Evolutionary conservation across 2,113 vertebrate genomes (phyloP).

Genomic region (Brevimyrus niger): DNA sequence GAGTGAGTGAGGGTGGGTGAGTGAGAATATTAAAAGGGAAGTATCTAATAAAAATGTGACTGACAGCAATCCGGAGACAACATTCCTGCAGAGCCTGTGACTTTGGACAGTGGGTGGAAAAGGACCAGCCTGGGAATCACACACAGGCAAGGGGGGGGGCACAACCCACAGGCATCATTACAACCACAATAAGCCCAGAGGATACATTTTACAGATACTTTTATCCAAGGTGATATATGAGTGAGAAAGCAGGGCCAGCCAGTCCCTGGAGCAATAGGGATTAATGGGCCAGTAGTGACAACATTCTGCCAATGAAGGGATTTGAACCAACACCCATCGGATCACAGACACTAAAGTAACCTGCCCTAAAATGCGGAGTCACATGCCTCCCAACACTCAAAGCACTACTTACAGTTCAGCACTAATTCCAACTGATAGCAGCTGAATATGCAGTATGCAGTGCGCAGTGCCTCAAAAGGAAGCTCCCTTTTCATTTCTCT

Average conservation of each 20-base stretch:
- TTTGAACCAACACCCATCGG: neutral
- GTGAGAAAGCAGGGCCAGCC: neutral
- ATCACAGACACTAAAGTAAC: neutral
- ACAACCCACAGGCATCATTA: neutral
- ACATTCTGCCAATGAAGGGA: neutral
- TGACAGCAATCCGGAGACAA: neutral
- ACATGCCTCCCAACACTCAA: neutral
- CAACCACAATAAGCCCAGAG: neutral
- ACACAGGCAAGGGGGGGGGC: neutral
- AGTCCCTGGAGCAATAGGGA: neutral
- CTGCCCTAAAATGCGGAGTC: neutral
- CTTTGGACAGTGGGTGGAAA: neutral
- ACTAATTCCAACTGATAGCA: neutral
- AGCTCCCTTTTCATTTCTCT: neutral
- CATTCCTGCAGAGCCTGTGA: neutral
- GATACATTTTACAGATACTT: neutral
- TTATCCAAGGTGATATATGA: neutral
- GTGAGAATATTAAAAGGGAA: neutral
- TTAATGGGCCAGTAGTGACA: neutral
- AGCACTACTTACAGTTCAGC: neutral
- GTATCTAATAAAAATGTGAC: neutral
- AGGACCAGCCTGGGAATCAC: neutral
- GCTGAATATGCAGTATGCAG: no score
- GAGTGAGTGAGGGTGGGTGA: no score
- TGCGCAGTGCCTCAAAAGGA: neutral